phyloP scores from a whole-genome alignment of 2,113 vertebrate species.

The Pholis gunnellus region DNA sequence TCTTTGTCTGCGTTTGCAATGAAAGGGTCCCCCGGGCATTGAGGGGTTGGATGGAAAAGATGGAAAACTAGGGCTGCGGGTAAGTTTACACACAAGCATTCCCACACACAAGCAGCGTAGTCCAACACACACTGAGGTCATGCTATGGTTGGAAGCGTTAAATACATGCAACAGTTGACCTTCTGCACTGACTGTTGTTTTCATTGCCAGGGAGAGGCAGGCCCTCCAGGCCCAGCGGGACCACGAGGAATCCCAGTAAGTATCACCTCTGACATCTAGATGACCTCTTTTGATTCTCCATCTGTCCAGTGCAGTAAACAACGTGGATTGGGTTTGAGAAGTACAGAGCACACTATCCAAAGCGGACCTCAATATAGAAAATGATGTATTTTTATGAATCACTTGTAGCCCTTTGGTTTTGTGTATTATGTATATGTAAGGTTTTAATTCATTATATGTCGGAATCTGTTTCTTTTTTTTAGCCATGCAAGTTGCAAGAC shows the following conservation, averaged over 20 bases:
- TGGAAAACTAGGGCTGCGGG: conserved; percentile 91
- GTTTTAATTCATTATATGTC: not conserved
- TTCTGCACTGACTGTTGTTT: conserved; percentile 22
- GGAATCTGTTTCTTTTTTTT: not conserved
- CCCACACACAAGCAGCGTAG: not conserved
- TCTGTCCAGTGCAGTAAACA: not conserved
- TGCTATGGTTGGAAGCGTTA: not conserved
- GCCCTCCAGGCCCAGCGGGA: conserved; percentile 87
- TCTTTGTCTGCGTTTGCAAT: conserved; percentile 23
- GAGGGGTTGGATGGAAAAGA: conserved; percentile 95
- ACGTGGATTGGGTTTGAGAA: not conserved
- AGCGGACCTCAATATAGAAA: not conserved
- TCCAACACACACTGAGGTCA: not conserved
- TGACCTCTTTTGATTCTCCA: not conserved
- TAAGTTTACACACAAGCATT: conserved; percentile 65
- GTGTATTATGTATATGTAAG: not conserved
- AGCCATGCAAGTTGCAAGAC: not conserved
- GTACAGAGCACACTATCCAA: not conserved
- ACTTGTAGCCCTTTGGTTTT: not conserved
- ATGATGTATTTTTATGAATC: not conserved
- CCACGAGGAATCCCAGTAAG: conserved; percentile 91
- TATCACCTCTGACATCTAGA: conserved; percentile 34
- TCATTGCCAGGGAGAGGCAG: conserved; percentile 87
- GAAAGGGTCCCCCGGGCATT: conserved; percentile 91
- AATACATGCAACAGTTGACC: conserved; percentile 25